phyloP scores from a whole-genome alignment of 2,797 vertebrate genomes.

The Falco rusticolus region DNA sequence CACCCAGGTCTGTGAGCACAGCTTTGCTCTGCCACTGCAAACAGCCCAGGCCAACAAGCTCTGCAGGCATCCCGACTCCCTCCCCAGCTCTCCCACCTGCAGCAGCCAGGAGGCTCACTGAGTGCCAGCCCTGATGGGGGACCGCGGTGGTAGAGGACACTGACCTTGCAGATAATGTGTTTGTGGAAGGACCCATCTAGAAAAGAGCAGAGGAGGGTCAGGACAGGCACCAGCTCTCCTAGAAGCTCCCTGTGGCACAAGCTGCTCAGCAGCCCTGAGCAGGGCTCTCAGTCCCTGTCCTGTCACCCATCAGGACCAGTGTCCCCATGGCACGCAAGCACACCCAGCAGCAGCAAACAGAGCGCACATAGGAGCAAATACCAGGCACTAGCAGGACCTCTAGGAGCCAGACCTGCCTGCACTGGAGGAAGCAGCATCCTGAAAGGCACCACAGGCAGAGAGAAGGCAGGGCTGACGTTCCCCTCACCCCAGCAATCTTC shows the following conservation, averaged over 20 bases:
- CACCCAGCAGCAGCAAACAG: no score
- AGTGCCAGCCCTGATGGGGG: neutral
- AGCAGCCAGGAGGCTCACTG: rapidly evolving
- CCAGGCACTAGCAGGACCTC: neutral
- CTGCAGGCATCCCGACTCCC: rapidly evolving
- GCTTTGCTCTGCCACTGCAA: neutral
- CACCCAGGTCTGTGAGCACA: neutral
- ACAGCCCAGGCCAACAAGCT: rapidly evolving
- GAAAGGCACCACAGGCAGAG: rapidly evolving
- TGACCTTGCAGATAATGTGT: conserved; percentile 66
- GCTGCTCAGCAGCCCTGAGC: neutral
- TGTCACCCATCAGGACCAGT: rapidly evolving
- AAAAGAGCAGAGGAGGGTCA: conserved; percentile 30
- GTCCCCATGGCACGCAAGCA: neutral
- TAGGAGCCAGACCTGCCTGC: neutral
- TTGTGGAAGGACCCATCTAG: conserved; percentile 46
- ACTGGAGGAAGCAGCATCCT: neutral
- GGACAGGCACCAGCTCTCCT: neutral
- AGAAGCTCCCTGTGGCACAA: neutral
- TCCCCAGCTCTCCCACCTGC: neutral
- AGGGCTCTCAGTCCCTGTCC: neutral
- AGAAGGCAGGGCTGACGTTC: rapidly evolving
- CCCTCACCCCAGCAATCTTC: neutral
- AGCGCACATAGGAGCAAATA: neutral
- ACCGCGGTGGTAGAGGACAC: neutral